These are phyloP conservation scores for Anticlea derivata DNA, from an alignment of 2,888 invertebrate species.

Conservation along the genomic window DNA sequence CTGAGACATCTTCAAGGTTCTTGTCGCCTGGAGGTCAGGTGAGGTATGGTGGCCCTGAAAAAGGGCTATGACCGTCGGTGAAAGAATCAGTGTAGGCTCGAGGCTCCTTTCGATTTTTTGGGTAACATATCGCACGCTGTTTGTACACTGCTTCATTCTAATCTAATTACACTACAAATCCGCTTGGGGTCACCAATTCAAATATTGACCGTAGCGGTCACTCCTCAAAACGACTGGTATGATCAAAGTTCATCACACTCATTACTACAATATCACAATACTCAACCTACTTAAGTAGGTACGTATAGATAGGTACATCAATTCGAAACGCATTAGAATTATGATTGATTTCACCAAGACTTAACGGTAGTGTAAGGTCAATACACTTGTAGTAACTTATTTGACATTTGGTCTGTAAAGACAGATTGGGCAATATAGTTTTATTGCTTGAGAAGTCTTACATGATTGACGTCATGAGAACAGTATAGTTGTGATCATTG, in stretches of 20 bases:
- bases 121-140: too few species aligned
- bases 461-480: background rate
- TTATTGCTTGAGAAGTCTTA: conserved; percentile 15
- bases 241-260: conserved; percentile 29
- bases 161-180: too few species aligned
- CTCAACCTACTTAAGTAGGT: conserved; percentile 35
- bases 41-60: too few species aligned
- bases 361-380: conserved; percentile 35
- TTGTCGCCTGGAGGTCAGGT: too few species aligned
- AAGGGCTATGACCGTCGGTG: too few species aligned
- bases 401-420: conserved; percentile 24
- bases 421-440: conserved; percentile 28
- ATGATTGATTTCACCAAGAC: conserved; percentile 30
- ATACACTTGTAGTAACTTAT: conserved; percentile 15
- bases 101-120: too few species aligned
- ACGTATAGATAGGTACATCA: conserved; percentile 36
- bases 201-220: too few species aligned
- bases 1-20: too few species aligned
- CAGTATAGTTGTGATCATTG: too few species aligned
- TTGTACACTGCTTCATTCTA: too few species aligned
- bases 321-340: conserved; percentile 39
- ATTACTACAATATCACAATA: conserved; percentile 36
- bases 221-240: background rate
- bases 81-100: too few species aligned
- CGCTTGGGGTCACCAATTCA: too few species aligned